Evolutionary conservation across 53 echinoderm and acorn worm genomes (phyloP).

Genomic region (Echinarachnius parma): DNA sequence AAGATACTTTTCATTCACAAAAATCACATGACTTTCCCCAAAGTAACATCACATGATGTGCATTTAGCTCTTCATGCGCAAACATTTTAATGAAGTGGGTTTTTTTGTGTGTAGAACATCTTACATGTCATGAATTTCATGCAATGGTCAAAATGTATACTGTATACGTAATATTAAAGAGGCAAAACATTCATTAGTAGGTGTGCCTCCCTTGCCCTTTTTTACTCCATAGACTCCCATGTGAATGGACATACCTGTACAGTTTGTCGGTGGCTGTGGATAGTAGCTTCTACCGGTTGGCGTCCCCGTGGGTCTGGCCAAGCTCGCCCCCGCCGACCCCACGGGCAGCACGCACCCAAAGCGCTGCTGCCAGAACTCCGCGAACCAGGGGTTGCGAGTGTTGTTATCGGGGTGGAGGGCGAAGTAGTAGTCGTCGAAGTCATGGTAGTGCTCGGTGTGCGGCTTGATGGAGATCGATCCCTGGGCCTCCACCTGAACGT

Average conservation of each 20-base stretch:
- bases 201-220: not conserved
- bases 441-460: slow-evolving; percentile 63
- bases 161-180: not conserved
- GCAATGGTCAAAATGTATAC: too few species aligned
- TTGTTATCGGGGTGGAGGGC: slow-evolving; percentile 55
- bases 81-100: too few species aligned
- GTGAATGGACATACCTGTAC: slow-evolving; percentile 40
- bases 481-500: slow-evolving; percentile 62
- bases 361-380: slow-evolving; percentile 88
- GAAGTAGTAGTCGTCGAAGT: slow-evolving; percentile 79
- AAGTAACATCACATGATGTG: too few species aligned
- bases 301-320: slow-evolving; percentile 1
- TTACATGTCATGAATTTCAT: too few species aligned
- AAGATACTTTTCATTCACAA: too few species aligned
- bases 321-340: not conserved
- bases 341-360: slow-evolving; percentile 69
- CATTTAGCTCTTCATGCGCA: too few species aligned
- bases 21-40: too few species aligned
- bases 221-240: too few species aligned
- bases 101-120: too few species aligned
- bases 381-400: slow-evolving; percentile 83
- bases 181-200: not conserved
- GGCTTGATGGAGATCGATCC: slow-evolving; percentile 96
- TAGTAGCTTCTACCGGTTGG: not conserved
- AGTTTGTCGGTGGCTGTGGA: slow-evolving; percentile 17